phyloP scores from a whole-genome alignment of 1,140 invertebrate genomes.

The Atta texana region DNA sequence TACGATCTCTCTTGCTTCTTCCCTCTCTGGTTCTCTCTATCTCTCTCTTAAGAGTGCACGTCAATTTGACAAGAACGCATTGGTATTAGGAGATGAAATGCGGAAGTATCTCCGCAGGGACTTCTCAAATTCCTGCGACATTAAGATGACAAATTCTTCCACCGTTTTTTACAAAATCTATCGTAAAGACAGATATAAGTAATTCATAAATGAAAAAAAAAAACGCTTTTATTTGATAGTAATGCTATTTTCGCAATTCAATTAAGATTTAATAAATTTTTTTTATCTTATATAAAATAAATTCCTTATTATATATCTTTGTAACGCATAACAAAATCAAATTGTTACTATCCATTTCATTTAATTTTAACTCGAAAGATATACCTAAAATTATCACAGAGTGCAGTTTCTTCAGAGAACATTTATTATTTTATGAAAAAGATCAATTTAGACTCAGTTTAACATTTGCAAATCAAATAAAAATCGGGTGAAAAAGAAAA shows the following conservation, averaged over 20 bases:
- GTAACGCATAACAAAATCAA: neutral
- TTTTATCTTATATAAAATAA: neutral
- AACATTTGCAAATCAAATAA: slow-evolving; percentile 4
- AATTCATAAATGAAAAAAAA: slow-evolving; percentile 19
- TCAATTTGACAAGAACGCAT: slow-evolving; percentile 28
- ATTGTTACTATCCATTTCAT: neutral
- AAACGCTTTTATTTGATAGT: slow-evolving; percentile 14
- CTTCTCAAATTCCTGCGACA: neutral
- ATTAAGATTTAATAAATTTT: neutral
- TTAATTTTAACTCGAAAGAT: neutral
- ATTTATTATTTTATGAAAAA: neutral
- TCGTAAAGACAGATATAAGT: neutral
- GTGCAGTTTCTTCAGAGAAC: neutral
- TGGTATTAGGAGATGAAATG: slow-evolving; percentile 7
- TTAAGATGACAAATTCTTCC: slow-evolving; percentile 2
- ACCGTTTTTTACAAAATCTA: neutral
- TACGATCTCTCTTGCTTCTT: neutral
- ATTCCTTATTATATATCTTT: neutral
- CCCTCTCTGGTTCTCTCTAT: neutral
- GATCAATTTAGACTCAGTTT: neutral
- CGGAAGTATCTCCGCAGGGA: neutral
- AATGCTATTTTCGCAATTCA: slow-evolving; percentile 38
- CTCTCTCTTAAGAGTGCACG: slow-evolving; percentile 25
- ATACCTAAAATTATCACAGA: neutral
- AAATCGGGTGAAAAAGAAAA: slow-evolving; percentile 15